phyloP scores from a whole-genome alignment of 2,888 invertebrate species.

The Clistopyga incitator region DNA sequence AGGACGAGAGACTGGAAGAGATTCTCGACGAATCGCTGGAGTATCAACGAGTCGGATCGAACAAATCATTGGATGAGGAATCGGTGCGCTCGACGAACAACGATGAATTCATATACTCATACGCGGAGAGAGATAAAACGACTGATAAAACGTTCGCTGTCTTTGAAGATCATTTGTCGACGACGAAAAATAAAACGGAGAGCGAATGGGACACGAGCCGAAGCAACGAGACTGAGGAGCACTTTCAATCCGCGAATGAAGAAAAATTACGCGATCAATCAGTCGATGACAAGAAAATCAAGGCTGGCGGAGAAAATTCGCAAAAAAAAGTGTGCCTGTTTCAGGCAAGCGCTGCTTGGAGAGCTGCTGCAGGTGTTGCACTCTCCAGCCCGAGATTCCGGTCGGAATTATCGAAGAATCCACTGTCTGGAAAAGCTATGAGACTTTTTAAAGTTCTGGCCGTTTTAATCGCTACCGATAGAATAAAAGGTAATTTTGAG shows the following conservation, averaged over 20 bases:
- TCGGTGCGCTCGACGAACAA: not conserved
- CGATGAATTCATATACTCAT: conserved; percentile 4
- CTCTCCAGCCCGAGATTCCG: conserved; percentile 87
- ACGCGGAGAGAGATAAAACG: conserved; percentile 27
- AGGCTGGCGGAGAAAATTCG: conserved; percentile 35
- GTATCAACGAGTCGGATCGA: not conserved
- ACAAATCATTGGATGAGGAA: not conserved
- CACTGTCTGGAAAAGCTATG: conserved; percentile 75
- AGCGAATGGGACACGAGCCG: conserved; percentile 16
- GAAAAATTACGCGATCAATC: conserved; percentile 34
- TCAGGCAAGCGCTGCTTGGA: conserved; percentile 81
- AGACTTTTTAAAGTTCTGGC: conserved; percentile 77
- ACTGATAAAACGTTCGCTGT: conserved; percentile 14
- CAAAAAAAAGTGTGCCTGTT: conserved; percentile 72
- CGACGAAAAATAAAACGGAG: not conserved
- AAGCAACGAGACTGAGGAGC: conserved; percentile 41
- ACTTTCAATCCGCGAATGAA: conserved; percentile 48
- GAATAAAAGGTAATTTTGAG: conserved; percentile 75
- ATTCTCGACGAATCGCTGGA: conserved; percentile 26
- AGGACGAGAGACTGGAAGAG: conserved; percentile 41
- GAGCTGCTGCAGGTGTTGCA: conserved; percentile 83
- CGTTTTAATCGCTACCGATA: conserved; percentile 76
- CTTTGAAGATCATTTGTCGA: conserved; percentile 4
- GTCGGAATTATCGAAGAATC: conserved; percentile 83
- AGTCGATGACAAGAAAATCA: conserved; percentile 24